Evolutionary conservation across 2,888 invertebrate genomes (phyloP).

Genomic region (Leptura quadrifasciata): DNA sequence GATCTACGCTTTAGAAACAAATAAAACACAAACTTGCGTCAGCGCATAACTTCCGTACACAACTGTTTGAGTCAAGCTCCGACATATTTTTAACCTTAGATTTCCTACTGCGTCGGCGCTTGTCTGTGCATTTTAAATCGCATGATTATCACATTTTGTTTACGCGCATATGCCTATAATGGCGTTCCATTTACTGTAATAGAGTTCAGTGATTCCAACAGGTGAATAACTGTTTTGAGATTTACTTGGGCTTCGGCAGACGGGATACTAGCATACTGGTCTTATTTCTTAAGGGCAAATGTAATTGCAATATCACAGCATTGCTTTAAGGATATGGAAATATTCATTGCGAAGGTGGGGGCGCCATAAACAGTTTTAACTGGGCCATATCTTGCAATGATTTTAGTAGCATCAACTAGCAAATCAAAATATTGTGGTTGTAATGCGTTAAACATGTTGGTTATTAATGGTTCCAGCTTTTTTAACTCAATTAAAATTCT

Average conservation of each 20-base stretch:
- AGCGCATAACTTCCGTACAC: no score
- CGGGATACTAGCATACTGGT: neutral
- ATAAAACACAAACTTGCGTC: no score
- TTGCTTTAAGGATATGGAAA: constrained; percentile 38
- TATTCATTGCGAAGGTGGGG: constrained; percentile 33
- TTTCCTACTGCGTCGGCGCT: no score
- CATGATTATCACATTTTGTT: no score
- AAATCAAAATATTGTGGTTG: neutral
- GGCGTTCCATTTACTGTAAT: no score
- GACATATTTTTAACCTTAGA: no score
- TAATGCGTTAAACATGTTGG: constrained; percentile 17
- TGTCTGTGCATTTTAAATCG: no score
- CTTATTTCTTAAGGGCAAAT: neutral
- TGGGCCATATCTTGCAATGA: neutral
- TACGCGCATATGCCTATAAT: no score
- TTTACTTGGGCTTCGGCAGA: constrained; percentile 48
- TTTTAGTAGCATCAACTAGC: neutral
- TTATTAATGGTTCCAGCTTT: constrained; percentile 30
- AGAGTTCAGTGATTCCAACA: constrained; percentile 46
- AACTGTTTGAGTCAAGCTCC: no score
- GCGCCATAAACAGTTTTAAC: neutral
- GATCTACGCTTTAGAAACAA: no score
- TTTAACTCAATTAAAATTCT: constrained; percentile 47
- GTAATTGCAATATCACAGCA: neutral
- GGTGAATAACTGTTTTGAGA: constrained; percentile 47